A percentile compares a stretch with the other conserved stretches of the same genome.
Conservation (phyloP, 2,888 invertebrate genomes). For the Caenorhabditis sp. region DNA sequence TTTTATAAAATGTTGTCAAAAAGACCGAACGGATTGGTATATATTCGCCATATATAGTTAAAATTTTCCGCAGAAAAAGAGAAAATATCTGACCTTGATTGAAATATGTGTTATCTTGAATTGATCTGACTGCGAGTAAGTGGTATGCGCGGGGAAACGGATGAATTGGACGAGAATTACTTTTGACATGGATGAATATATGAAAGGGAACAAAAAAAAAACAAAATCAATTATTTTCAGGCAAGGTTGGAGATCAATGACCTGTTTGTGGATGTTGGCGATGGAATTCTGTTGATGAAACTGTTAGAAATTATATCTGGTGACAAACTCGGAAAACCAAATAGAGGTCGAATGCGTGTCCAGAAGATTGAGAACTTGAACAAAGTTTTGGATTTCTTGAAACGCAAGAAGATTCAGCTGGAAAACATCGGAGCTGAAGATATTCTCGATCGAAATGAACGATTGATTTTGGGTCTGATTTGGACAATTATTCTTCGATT, state of each 20-base stretch:
- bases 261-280: slow-evolving; percentile 92
- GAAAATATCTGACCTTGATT: background rate
- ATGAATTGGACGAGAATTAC: background rate
- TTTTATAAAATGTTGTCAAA: no score
- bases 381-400: slow-evolving; percentile 76
- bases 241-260: slow-evolving; percentile 97
- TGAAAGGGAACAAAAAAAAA: background rate
- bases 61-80: background rate
- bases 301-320: slow-evolving; percentile 98
- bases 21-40: background rate
- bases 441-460: slow-evolving; percentile 95
- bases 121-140: background rate
- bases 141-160: background rate
- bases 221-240: slow-evolving; percentile 75
- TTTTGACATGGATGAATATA: background rate
- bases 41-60: background rate
- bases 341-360: slow-evolving; percentile 86
- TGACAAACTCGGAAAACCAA: slow-evolving; percentile 94
- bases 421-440: slow-evolving; percentile 99
- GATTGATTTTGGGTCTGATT: slow-evolving; percentile 93
- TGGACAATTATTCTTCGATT: slow-evolving; percentile 99
- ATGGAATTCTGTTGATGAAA: slow-evolving; percentile 89
- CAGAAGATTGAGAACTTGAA: slow-evolving; percentile 99
- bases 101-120: background rate
- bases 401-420: slow-evolving; percentile 75